Evolutionary conservation across 2,113 vertebrate species (phyloP).

Genomic region (Campylorhamphus procurvoides): DNA sequence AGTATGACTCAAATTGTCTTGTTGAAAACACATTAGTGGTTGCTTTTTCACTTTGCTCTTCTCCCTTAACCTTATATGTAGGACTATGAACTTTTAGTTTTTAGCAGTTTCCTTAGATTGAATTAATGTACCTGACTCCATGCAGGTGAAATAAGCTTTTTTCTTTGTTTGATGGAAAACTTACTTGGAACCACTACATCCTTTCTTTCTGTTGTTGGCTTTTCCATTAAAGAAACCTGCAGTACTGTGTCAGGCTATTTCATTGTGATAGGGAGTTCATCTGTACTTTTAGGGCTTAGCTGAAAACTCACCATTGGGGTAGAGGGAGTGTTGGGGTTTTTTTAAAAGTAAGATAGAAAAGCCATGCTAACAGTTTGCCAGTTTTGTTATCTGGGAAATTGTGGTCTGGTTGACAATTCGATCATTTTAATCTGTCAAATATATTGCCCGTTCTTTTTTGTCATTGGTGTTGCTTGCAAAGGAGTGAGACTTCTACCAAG

Average conservation of each 20-base stretch:
- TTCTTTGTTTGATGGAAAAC: neutral
- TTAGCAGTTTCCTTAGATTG: neutral
- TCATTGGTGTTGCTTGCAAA: neutral
- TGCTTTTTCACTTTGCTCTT: neutral
- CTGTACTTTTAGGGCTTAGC: neutral
- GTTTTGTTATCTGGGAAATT: neutral
- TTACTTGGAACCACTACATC: neutral
- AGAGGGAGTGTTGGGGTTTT: accelerated
- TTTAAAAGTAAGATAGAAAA: neutral
- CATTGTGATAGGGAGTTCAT: neutral
- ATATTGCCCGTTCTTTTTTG: neutral
- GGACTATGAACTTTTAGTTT: neutral
- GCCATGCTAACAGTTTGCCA: neutral
- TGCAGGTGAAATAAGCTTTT: neutral
- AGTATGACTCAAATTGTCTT: neutral
- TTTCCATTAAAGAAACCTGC: neutral
- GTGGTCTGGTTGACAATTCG: neutral
- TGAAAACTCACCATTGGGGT: neutral
- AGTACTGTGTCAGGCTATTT: neutral
- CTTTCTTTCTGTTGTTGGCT: neutral
- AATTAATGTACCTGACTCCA: neutral
- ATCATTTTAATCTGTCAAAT: neutral
- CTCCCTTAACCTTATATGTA: neutral
- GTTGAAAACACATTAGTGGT: neutral
- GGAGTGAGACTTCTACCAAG: neutral